Percentiles rank a stretch among this genome's conserved stretches.
These are phyloP conservation scores for Notothenia rossii DNA, from an alignment of 2,113 vertebrate genomes.

Conservation along the genomic window DNA sequence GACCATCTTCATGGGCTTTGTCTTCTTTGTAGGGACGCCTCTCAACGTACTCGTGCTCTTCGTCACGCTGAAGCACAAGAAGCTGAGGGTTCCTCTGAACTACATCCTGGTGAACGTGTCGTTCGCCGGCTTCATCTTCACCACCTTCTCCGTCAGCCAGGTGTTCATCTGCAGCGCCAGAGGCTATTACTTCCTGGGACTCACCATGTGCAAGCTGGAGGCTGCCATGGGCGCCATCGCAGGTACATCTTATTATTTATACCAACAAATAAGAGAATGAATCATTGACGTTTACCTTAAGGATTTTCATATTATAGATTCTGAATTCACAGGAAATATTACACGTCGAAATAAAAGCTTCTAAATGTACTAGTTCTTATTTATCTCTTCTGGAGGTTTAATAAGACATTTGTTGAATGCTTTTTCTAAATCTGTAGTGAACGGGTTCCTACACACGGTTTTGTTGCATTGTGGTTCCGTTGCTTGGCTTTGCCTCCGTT, in stretches of 20 bases:
- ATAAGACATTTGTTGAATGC: no score
- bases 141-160: slow-evolving; percentile 82
- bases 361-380: no score
- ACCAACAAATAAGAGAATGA: no score
- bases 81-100: slow-evolving; percentile 87
- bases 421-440: no score
- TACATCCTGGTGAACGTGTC: slow-evolving; percentile 89
- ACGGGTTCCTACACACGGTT: no score
- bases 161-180: slow-evolving; percentile 83
- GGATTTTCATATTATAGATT: no score
- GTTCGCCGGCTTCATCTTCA: slow-evolving; percentile 82
- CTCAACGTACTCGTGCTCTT: slow-evolving; percentile 85
- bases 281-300: no score
- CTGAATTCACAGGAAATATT: no score
- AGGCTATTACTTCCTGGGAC: slow-evolving; percentile 87
- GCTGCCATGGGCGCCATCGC: slow-evolving; percentile 75
- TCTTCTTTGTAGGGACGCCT: slow-evolving; percentile 83
- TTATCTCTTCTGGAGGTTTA: no score
- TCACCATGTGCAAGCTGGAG: slow-evolving; percentile 82
- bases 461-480: no score
- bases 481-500: no score
- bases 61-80: slow-evolving; percentile 86
- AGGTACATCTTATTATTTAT: slow-evolving; percentile 26
- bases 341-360: no score
- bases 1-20: slow-evolving; percentile 87